These are phyloP conservation scores for Cataglyphis albicans DNA, from an alignment of 2,888 invertebrate species.

Conservation along the genomic window DNA sequence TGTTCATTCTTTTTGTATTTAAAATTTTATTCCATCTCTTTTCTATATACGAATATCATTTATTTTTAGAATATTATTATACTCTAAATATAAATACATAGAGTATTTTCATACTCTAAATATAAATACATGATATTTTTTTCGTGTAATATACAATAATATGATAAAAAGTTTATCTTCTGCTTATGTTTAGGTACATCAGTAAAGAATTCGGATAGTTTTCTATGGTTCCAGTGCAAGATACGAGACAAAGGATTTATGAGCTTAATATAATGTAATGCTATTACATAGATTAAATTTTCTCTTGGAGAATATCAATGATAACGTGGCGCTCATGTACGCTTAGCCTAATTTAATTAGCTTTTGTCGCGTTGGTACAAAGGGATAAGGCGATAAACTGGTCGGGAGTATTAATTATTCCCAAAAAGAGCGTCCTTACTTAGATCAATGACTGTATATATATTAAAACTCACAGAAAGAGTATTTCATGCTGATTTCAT, in stretches of 20 bases:
- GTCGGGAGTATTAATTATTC: slow-evolving; percentile 55
- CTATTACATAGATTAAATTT: slow-evolving; percentile 46
- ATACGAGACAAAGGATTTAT: slow-evolving; percentile 19
- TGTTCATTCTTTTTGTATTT: background rate
- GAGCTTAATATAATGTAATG: slow-evolving; percentile 45
- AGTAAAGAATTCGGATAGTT: slow-evolving; percentile 6
- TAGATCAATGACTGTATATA: slow-evolving; percentile 6
- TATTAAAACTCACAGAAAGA: background rate
- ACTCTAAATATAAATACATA: background rate
- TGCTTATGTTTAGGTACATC: background rate
- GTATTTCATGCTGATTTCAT: background rate
- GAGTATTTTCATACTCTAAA: background rate
- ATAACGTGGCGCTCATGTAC: slow-evolving; percentile 11
- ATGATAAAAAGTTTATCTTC: background rate
- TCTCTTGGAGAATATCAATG: background rate
- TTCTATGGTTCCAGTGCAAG: background rate
- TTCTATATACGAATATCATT: background rate
- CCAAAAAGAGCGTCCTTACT: slow-evolving; percentile 45
- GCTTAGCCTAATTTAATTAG: slow-evolving; percentile 60
- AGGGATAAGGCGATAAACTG: slow-evolving; percentile 43
- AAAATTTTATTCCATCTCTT: background rate
- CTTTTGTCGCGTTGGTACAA: slow-evolving; percentile 32
- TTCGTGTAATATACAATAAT: background rate
- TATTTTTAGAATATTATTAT: background rate
- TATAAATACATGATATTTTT: background rate